Base-by-base conservation (phyloP, 2,797 vertebrate genomes). In the Eulemur albifrons region DNA sequence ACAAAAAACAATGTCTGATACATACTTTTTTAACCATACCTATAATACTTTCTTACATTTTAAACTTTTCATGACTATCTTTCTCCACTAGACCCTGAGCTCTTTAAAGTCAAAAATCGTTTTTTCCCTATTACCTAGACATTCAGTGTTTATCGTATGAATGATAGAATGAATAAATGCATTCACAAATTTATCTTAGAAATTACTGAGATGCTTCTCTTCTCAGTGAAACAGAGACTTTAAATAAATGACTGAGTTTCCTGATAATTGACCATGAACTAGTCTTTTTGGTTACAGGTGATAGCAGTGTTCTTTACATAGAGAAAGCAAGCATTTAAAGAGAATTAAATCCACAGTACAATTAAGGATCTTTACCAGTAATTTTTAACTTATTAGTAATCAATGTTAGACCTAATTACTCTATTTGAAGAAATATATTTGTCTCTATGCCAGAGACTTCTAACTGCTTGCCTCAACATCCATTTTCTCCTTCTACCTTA, bases 231-330 rank as follows among this genome's bases (percentile, higher is more conserved):
- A 76, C 43, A 85, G 48, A 43, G n/a, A 88, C 15, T 4, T 90
- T 95, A 84, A 94, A 75, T 86, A 77, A 57, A 69, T 91, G 77
- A 48, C 20, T 43, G 67, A 90, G 40, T 81, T 76, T 92, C 61
- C 72, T 63, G 27, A 75, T 45, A 86, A 43, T 4, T 52, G 10
- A 57, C 38, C 38, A 21, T 75, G 57, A 90, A 57, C 79, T 93
- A 81, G 13, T 83, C 54, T 93, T 88, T 88, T 69, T 90, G 61
- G 25, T 90, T 93, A 57, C 69, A 91, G 85, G 57, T 20, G 45
- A 84, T 79, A 95, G 61, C 92, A 92, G 79, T 90, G 21, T 79
- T 79, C 69, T 93, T 61, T 93, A 76, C 63, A 57, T 73, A 87
- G 21, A 84, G 27, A 88, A 94, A 92, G 32, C 20, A 95, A 89